Evolutionary conservation across 2,113 vertebrate genomes (phyloP), one percentile per base, ranked within the genome.

Genomic region (Charadrius vociferus): DNA sequence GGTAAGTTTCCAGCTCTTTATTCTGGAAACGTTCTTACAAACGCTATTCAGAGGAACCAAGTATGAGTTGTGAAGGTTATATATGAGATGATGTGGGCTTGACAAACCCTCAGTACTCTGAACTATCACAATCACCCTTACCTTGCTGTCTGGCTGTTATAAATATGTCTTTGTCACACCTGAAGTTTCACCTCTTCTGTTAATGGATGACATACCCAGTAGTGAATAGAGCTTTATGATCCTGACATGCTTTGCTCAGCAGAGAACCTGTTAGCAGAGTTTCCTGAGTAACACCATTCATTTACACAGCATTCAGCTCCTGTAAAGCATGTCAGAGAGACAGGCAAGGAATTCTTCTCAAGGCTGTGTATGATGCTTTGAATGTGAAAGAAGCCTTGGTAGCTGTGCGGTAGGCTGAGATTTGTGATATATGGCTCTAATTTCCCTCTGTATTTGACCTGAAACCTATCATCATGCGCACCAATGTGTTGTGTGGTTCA

Each of bases 381-480:
- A 6, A 2, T 27, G 34, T 53, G 79, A 79, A 72, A 79, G 34
- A 73, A 5, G 10, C 17, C 49, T 49, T 10, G 30, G 39, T 16
- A 47, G 41, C 11, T 49, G 41, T 37, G 32, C 0, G 0, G 30
- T 36, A 9, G 3, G 23, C 29, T 13, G 24, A 91, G 53, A 56
- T 65, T 43, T 61, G 39, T 77, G 45, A 63, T 15, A 61, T 0
- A 1, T 14, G 50, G 13, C 27, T 68, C 81, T 68, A 29, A 53
- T 61, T 67, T 62, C 30, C 36, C 30, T 29, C 32, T 58, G 16
- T n/a, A 12, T 85, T 59, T 52, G 36, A 88, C 29, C 37, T 65
- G 52, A 82, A 88, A 61, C 29, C 21, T 61, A 18, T 1, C 34
- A 63, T 50, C 53, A 65, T 37, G 41, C 15, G 9, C 12, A 23